Evolutionary conservation across 2,888 invertebrate species (phyloP).

Genomic region (Polietes domitor): DNA sequence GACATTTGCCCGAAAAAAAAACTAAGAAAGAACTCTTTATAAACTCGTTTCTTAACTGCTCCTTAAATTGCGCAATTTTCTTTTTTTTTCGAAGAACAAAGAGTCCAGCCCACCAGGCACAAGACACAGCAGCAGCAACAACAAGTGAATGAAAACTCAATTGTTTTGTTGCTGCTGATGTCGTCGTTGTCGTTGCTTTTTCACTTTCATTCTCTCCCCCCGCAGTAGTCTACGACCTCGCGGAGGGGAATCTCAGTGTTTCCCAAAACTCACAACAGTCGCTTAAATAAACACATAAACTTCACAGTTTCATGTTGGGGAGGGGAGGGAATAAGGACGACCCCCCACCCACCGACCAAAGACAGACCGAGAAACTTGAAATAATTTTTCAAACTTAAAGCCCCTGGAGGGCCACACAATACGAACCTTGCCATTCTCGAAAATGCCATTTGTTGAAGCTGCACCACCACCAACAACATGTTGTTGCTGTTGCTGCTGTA

Average conservation of each 20-base stretch:
- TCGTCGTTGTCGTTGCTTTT: neutral
- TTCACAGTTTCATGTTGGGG: slow-evolving; percentile 1
- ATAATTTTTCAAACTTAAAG: slow-evolving; percentile 42
- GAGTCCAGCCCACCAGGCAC: neutral
- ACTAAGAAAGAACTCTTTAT: slow-evolving; percentile 11
- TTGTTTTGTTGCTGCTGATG: slow-evolving; percentile 15
- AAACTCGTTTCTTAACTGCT: slow-evolving; percentile 29
- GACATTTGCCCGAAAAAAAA: neutral
- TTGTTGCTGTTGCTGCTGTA: slow-evolving; percentile 65
- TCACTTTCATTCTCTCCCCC: neutral
- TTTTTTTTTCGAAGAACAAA: neutral
- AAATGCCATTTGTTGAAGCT: slow-evolving; percentile 74
- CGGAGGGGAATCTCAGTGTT: neutral
- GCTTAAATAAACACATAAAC: slow-evolving; percentile 33
- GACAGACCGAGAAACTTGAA: slow-evolving; percentile 29
- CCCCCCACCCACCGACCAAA: no score
- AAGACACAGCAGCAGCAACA: no score
- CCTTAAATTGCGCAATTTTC: slow-evolving; percentile 25
- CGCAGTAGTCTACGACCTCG: neutral
- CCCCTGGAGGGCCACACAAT: neutral
- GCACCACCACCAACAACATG: slow-evolving; percentile 20
- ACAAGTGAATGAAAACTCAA: slow-evolving; percentile 17
- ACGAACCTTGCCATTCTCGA: slow-evolving; percentile 79
- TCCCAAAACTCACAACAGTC: neutral
- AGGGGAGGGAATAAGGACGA: neutral